Evolutionary conservation across 2,113 vertebrate genomes (phyloP).

Genomic region (Rhinoderma darwinii): DNA sequence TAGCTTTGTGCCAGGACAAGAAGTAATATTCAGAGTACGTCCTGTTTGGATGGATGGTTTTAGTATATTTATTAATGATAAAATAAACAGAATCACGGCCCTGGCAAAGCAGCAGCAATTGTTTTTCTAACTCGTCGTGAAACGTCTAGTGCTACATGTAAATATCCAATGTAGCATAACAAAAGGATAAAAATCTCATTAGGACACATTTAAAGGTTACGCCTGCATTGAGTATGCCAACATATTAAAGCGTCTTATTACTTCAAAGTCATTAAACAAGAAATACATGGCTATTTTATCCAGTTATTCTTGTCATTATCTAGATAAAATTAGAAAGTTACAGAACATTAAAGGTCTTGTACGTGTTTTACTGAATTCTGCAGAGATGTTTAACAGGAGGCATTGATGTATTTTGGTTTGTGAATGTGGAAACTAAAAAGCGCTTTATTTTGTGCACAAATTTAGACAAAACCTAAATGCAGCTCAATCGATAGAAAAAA

Average conservation of each 20-base stretch:
- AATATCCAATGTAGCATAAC: slow-evolving; percentile 7
- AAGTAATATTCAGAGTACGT: background rate
- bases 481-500: no score
- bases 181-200: slow-evolving; percentile 28
- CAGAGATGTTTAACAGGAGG: background rate
- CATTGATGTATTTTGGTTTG: background rate
- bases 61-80: background rate
- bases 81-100: no score
- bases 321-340: slow-evolving; percentile 2
- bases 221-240: slow-evolving; percentile 1
- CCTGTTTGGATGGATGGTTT: background rate
- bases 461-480: background rate
- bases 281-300: slow-evolving; percentile 7
- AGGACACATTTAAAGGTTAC: slow-evolving; percentile 34
- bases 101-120: background rate
- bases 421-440: no score
- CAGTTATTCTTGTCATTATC: background rate
- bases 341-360: background rate
- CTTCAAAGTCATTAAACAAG: background rate
- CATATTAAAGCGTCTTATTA: background rate
- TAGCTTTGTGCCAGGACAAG: background rate
- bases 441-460: background rate
- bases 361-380: background rate
- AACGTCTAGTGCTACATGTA: background rate
- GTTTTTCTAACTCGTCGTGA: background rate